Evolutionary conservation across 2,797 vertebrate genomes (phyloP), one percentile per base, ranked within the genome.

Genomic region (Sebastiscus tertius): DNA sequence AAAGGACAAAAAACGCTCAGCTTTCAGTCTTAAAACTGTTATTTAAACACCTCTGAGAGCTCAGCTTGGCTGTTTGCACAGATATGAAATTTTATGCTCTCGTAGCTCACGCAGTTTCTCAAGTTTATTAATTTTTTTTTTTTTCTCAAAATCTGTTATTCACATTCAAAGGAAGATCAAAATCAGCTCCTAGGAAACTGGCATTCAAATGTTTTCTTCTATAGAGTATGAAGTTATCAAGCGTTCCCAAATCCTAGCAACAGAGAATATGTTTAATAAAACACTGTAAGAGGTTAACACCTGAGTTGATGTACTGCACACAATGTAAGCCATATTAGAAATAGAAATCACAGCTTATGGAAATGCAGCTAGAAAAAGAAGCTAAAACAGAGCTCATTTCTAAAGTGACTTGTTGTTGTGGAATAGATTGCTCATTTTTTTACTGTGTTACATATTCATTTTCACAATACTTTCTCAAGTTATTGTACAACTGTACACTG

Each of bases 101-200:
- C 0, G 0, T 24, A 24, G 6, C 5, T 63, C 27, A 56, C 0
- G 3, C 34, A 11, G 2, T 33, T 24, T 31, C 16, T 72, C 18
- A 67, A 16, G 24, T 42, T 72, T 12, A 18, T 16, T 54, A 3
- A 16, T 46, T 11, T 11, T 8, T 34, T 73, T 34, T 73, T 52
- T 55, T 52, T 59, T 34, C 10, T 46, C 16, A 16, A 18, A 59
- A 18, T 42, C 16, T 71, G n/a, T 13, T 55, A 16, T 72, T 79
- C 27, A 49, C 29, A 34, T 75, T 78, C 4, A 54, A 39, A 56
- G 2, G 3, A 72, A 62, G 9, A 70, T 75, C 72, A 2, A 59
- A 63, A 76, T 70, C 7, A 54, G 27, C 13, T 74, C 29, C 31
- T 6, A 12, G 18, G 18, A 82, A 85, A 76, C 36, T 52, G 60